A percentile compares a stretch with the other conserved stretches of the same genome.
phyloP scores from a whole-genome alignment of 2,113 vertebrate species.

The Leucoraja erinaceus region DNA sequence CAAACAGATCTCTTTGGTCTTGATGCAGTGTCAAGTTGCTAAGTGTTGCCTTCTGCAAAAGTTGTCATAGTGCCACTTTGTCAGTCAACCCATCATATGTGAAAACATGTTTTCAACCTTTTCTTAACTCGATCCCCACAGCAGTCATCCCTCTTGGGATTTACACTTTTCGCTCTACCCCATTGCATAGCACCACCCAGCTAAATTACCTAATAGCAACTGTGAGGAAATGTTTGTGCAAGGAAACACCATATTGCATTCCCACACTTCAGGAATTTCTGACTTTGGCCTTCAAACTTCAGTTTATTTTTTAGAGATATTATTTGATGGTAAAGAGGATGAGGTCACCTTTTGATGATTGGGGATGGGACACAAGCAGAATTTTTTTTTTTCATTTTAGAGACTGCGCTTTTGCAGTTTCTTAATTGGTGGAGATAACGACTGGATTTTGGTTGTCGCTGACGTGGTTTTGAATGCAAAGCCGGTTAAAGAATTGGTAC shows the following conservation, averaged over 20 bases:
- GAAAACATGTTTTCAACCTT: not conserved
- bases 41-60: not conserved
- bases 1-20: not conserved
- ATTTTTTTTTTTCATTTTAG: not conserved
- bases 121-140: not conserved
- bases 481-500: constrained; percentile 8
- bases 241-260: not conserved
- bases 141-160: not conserved
- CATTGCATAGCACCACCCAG: not conserved
- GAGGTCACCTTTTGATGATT: not conserved
- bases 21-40: not conserved
- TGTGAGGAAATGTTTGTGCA: not conserved
- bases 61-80: not conserved
- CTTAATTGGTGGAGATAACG: not conserved
- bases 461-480: not conserved
- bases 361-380: not conserved
- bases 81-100: not conserved
- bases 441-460: not conserved
- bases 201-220: not conserved
- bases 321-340: not conserved
- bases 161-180: no score
- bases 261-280: not conserved
- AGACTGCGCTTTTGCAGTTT: not conserved
- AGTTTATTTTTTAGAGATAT: not conserved
- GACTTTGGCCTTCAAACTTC: not conserved